Percentiles rank a stretch among this genome's conserved stretches.
Conservation (phyloP, 2,113 vertebrate genomes). For the Cephalopterus ornatus region DNA sequence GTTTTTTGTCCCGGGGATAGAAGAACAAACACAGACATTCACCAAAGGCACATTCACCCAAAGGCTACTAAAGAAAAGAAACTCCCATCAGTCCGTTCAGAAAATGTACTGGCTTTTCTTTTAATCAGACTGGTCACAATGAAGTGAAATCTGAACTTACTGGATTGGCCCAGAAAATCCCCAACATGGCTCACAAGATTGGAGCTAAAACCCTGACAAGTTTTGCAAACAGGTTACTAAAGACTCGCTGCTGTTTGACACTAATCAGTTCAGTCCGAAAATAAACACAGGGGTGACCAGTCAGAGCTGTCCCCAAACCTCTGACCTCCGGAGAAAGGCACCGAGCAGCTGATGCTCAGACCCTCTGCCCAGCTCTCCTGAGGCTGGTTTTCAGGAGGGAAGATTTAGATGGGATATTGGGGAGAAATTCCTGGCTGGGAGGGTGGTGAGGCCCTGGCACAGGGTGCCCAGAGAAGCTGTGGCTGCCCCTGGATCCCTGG, state of each 20-base stretch:
- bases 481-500: neutral
- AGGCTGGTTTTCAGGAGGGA: neutral
- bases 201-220: neutral
- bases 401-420: neutral
- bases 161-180: slow-evolving; percentile 38
- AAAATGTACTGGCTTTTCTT: neutral
- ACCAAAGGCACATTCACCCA: neutral
- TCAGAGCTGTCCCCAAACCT: slow-evolving; percentile 60
- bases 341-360: neutral
- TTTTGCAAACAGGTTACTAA: neutral
- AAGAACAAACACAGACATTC: neutral
- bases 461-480: neutral
- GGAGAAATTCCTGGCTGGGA: neutral
- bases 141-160: slow-evolving; percentile 26
- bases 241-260: slow-evolving; percentile 61
- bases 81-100: neutral
- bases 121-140: neutral
- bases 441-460: neutral
- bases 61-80: neutral
- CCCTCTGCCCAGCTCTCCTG: neutral
- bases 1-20: neutral
- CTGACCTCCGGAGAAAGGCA: slow-evolving; percentile 60
- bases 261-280: slow-evolving; percentile 69
- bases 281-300: slow-evolving; percentile 76
- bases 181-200: neutral